These are phyloP conservation scores for Drosophila antonietae DNA, from an alignment of 2,888 invertebrate genomes.

Conservation along the genomic window DNA sequence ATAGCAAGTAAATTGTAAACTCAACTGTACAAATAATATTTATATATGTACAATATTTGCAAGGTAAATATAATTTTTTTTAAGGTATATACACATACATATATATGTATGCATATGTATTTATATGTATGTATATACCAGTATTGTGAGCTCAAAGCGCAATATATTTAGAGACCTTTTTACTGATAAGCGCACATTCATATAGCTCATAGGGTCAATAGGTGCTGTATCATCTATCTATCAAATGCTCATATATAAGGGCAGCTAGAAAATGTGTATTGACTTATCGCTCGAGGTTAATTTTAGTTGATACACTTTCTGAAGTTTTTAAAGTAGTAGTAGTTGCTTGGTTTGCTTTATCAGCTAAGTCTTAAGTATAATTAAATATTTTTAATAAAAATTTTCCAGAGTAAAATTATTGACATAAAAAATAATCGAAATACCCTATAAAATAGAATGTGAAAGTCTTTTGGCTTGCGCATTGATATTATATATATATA, in stretches of 20 bases:
- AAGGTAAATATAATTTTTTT: not conserved
- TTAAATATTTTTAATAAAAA: not conserved
- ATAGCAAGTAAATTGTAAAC: constrained; percentile 29
- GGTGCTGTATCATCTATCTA: not conserved
- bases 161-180: not conserved
- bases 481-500: not conserved
- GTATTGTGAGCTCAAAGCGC: not conserved
- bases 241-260: not conserved
- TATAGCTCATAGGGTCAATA: constrained; percentile 7
- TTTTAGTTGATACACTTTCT: constrained; percentile 11
- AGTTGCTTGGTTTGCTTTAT: not conserved
- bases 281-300: constrained; percentile 29
- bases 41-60: constrained; percentile 1
- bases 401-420: not conserved
- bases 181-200: constrained; percentile 3
- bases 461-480: not conserved
- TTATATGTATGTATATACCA: not conserved
- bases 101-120: not conserved
- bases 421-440: not conserved
- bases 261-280: constrained; percentile 7
- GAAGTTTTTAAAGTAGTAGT: not conserved
- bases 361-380: not conserved
- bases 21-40: constrained; percentile 31
- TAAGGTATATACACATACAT: not conserved
- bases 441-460: not conserved